These are phyloP conservation scores for Brienomyrus longianalis DNA, from an alignment of 2,113 vertebrate species.

Conservation along the genomic window DNA sequence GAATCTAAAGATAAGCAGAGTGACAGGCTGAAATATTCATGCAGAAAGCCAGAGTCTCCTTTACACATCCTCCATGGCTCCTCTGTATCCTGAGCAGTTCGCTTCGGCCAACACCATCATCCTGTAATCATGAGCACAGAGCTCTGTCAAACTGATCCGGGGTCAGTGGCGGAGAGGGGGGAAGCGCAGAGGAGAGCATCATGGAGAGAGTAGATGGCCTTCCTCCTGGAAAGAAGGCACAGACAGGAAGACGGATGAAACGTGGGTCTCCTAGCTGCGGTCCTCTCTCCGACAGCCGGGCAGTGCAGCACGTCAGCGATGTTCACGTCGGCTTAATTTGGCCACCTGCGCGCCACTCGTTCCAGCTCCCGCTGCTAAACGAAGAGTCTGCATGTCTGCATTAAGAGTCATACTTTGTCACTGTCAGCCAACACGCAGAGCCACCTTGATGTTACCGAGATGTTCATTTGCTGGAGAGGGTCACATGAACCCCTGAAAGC, in stretches of 20 bases:
- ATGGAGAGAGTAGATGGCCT: background rate
- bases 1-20: conserved; percentile 11
- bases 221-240: background rate
- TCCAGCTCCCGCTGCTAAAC: background rate
- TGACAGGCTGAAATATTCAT: background rate
- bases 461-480: background rate
- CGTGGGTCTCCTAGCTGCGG: background rate
- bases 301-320: background rate
- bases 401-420: background rate
- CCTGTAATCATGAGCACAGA: background rate
- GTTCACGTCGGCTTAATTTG: background rate
- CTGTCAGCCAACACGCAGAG: background rate
- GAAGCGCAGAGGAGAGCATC: background rate
- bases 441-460: background rate
- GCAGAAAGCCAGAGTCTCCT: background rate
- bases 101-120: background rate
- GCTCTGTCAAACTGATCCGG: background rate
- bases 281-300: background rate
- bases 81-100: background rate
- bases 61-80: background rate
- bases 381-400: background rate
- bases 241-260: background rate
- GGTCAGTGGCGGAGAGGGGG: background rate
- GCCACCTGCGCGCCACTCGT: background rate
- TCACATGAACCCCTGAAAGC: background rate